These are phyloP conservation scores for Astropecten irregularis DNA, from an alignment of 53 echinoderm and acorn worm genomes.

Conservation along the genomic window DNA sequence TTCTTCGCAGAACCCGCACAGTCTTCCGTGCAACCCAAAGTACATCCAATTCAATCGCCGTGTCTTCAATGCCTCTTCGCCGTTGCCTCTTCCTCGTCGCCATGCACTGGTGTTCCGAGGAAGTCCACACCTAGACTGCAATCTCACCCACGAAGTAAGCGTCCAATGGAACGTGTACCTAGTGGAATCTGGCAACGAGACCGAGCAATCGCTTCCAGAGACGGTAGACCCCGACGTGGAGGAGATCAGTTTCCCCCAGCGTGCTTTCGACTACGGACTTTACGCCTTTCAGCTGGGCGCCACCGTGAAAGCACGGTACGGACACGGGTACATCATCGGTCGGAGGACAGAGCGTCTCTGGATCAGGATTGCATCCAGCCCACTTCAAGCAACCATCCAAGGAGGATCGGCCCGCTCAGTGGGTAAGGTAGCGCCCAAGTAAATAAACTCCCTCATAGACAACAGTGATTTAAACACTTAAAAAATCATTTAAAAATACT, in stretches of 20 bases:
- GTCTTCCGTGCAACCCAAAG: slow-evolving; percentile 26
- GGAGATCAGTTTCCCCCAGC: slow-evolving; percentile 23
- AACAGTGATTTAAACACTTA: too few relatives aligned
- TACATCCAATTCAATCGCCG: too few relatives aligned
- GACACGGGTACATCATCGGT: not conserved
- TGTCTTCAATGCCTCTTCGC: not conserved
- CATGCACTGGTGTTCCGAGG: not conserved
- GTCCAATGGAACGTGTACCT: not conserved
- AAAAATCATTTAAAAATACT: too few relatives aligned
- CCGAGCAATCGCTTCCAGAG: not conserved
- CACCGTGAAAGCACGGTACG: not conserved
- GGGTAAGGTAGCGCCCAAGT: too few relatives aligned
- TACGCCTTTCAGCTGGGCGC: slow-evolving; percentile 41
- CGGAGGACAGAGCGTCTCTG: slow-evolving; percentile 27
- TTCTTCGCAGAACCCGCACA: not conserved
- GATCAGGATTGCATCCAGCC: slow-evolving; percentile 40
- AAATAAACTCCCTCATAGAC: too few relatives aligned
- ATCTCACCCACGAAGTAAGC: not conserved
- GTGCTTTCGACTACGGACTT: slow-evolving; percentile 1
- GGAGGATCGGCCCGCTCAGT: slow-evolving; percentile 63
- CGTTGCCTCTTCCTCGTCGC: slow-evolving; percentile 12
- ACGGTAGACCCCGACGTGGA: not conserved
- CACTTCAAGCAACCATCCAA: slow-evolving; percentile 12
- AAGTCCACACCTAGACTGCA: not conserved
- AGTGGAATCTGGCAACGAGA: not conserved